Conservation (phyloP, 2,797 vertebrate species). For the Eutrigla gurnardus region DNA sequence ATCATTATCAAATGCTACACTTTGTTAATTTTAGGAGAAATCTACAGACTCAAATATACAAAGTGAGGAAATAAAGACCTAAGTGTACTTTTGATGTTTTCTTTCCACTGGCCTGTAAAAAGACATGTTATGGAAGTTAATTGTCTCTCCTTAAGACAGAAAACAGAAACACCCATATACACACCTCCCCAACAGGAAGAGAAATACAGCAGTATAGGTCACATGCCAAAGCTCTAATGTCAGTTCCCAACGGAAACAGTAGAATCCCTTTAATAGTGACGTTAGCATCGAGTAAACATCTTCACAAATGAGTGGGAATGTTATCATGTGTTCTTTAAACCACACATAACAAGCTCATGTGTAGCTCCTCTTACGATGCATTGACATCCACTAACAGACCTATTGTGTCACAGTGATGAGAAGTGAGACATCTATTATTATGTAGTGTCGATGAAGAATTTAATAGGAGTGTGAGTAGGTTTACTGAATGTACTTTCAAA, state of each 20-base stretch:
- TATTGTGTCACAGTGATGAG: slow-evolving; percentile 4
- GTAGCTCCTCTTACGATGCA: background rate
- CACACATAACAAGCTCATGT: background rate
- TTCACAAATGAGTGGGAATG: background rate
- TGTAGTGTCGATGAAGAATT: slow-evolving; percentile 33
- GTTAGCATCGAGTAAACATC: background rate
- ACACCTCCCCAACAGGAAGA: background rate
- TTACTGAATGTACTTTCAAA: slow-evolving; percentile 24
- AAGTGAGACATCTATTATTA: slow-evolving; percentile 52
- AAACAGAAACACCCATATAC: background rate
- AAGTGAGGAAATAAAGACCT: background rate
- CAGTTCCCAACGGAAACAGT: background rate
- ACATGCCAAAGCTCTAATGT: slow-evolving; percentile 5
- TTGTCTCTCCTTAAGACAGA: background rate
- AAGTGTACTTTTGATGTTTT: background rate
- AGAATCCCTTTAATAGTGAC: slow-evolving; percentile 13
- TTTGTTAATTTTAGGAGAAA: background rate
- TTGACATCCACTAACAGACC: background rate
- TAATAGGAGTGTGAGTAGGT: slow-evolving; percentile 27
- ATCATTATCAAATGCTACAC: too few relatives aligned
- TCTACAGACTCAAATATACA: background rate
- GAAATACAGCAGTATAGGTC: background rate
- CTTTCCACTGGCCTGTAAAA: background rate
- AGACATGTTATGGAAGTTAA: background rate
- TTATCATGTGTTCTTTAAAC: slow-evolving; percentile 8